Evolutionary conservation across 1,140 invertebrate species (phyloP), one percentile per base, ranked within the genome.

Genomic region (Drosophila bifasciata): DNA sequence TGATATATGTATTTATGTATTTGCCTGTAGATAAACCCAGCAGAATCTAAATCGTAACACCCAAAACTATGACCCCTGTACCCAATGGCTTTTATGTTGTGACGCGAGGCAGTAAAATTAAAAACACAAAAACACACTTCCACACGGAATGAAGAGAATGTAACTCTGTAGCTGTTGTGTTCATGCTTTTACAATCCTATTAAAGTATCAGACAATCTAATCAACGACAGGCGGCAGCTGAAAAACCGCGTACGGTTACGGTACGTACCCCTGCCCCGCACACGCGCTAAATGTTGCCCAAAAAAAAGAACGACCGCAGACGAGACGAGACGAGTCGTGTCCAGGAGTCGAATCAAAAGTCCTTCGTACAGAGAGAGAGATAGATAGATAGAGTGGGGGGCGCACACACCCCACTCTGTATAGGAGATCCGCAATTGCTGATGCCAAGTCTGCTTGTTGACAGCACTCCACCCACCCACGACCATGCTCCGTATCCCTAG

Each of bases 121-220:
- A 61, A 46, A 63, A 17, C 49, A 49, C 52, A 45, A 17, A 68
- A 13, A 19, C 50, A 52, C 9, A 19, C 16, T 15, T 3, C 59
- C 21, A 46, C 16, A 60, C n/a, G n/a, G 21, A 59, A 19, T 32
- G 23, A 43, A 36, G 50, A 6, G 19, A 36, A 11, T 50, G 51
- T 43, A 48, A 58, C 17, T 57, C 46, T 58, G 43, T 36, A 25
- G 1, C 19, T 45, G 11, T 52, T 45, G 11, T 52, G n/a, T 59
- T 67, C 63, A 67, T 61, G 78, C 77, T 77, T 71, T 88, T 56
- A 72, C 83, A 86, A 86, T 86, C 83, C 81, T 86, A 86, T 86
- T 86, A 86, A 86, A 86, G 81, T 86, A 86, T 86, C 81, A 86
- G 81, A 86, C 81, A 86, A 86, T 86, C 81, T 86, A 86, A 86